A percentile compares a stretch with the other conserved stretches of the same genome.
Evolutionary conservation across 2,888 invertebrate genomes (phyloP).

Genomic region (Folsomia candida): DNA sequence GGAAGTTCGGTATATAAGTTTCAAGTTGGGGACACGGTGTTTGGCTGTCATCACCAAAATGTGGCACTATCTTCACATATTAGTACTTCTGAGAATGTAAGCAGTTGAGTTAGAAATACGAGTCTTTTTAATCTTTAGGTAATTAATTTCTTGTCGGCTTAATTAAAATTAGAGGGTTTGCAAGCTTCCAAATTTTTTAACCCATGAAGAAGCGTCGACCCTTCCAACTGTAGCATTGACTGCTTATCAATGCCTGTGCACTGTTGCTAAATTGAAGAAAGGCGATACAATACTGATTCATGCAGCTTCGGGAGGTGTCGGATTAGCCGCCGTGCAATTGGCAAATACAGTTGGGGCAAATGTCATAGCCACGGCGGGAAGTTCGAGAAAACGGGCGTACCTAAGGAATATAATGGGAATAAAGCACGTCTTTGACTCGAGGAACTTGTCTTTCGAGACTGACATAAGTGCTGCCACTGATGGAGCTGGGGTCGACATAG

Average conservation of each 20-base stretch:
- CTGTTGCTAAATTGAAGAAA: slow-evolving; percentile 9
- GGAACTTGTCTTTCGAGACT: neutral
- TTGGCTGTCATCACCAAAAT: neutral
- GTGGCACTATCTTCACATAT: too few species aligned
- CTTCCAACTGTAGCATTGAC: slow-evolving; percentile 17
- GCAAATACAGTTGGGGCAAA: too few species aligned
- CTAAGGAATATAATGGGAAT: neutral
- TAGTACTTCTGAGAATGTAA: too few species aligned
- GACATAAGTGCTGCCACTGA: neutral
- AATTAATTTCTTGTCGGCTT: slow-evolving; percentile 8
- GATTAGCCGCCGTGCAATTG: slow-evolving; percentile 21
- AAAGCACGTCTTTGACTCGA: neutral
- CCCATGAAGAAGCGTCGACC: too few species aligned
- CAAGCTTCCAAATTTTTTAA: slow-evolving; percentile 18
- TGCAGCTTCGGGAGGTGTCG: too few species aligned
- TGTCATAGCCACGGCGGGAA: too few species aligned
- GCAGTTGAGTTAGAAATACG: too few species aligned
- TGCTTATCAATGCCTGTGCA: slow-evolving; percentile 19
- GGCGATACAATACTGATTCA: slow-evolving; percentile 16
- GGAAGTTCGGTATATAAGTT: neutral
- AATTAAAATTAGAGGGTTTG: slow-evolving; percentile 2
- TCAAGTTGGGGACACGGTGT: slow-evolving; percentile 5
- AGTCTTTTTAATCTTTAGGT: too few species aligned
- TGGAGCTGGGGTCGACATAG: too few species aligned
- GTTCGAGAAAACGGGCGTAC: too few species aligned